Evolutionary conservation across 2,888 invertebrate genomes (phyloP).

Genomic region (Andrena hattorfiana): DNA sequence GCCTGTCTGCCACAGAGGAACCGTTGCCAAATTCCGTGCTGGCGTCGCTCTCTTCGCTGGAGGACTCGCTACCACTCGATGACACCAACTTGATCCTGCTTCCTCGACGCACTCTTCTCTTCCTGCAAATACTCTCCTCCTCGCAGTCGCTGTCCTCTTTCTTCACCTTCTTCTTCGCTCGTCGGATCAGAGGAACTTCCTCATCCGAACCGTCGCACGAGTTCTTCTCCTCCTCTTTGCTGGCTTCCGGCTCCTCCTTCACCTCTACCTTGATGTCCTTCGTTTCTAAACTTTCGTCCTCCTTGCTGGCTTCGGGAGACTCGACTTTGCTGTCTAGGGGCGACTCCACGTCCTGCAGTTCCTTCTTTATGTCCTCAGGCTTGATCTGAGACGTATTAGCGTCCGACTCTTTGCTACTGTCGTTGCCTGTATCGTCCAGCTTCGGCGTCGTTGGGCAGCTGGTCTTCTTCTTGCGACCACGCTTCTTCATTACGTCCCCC

Average conservation of each 20-base stretch:
- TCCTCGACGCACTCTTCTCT: slow-evolving; percentile 79
- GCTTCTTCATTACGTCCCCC: slow-evolving; percentile 87
- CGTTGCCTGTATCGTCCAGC: slow-evolving; percentile 65
- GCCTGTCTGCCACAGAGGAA: slow-evolving; percentile 81
- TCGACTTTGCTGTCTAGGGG: slow-evolving; percentile 76
- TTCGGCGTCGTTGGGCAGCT: slow-evolving; percentile 74
- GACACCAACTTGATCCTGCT: slow-evolving; percentile 82
- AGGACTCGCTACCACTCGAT: slow-evolving; percentile 80
- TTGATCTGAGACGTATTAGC: slow-evolving; percentile 60
- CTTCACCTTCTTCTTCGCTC: slow-evolving; percentile 75
- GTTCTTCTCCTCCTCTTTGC: slow-evolving; percentile 65
- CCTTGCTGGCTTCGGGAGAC: slow-evolving; percentile 70
- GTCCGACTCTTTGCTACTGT: slow-evolving; percentile 68
- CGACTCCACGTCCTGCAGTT: slow-evolving; percentile 72
- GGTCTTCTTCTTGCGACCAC: slow-evolving; percentile 86
- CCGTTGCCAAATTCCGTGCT: slow-evolving; percentile 75
- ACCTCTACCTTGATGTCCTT: slow-evolving; percentile 65
- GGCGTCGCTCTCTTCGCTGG: slow-evolving; percentile 79
- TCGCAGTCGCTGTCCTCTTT: slow-evolving; percentile 77
- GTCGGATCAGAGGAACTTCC: slow-evolving; percentile 79
- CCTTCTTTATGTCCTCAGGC: slow-evolving; percentile 69
- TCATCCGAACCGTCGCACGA: slow-evolving; percentile 80
- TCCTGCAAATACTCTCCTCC: slow-evolving; percentile 78
- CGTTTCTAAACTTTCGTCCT: slow-evolving; percentile 65
- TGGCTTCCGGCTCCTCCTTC: slow-evolving; percentile 64